Conservation (phyloP, 2,113 vertebrate genomes). For the Hoplias malabaricus region DNA sequence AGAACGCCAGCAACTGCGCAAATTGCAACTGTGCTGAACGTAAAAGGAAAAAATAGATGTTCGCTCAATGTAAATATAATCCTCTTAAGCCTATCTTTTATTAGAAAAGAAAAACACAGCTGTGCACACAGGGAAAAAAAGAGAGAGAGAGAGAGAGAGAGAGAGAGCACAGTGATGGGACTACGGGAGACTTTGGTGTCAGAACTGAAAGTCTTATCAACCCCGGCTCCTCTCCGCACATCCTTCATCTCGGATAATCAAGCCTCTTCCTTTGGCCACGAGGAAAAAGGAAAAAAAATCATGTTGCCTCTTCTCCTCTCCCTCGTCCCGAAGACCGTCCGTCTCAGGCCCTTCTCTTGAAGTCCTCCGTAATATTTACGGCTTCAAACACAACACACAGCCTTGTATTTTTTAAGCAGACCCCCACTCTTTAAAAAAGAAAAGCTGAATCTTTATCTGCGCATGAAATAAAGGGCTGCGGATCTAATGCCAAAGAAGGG, state of each 20-base stretch:
- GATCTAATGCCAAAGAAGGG: constrained; percentile 64
- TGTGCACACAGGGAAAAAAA: not conserved
- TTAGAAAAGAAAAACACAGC: not conserved
- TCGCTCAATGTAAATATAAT: not conserved
- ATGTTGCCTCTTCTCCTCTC: constrained; percentile 71
- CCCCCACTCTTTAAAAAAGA: constrained; percentile 72
- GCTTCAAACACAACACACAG: constrained; percentile 73
- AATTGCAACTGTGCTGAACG: not conserved
- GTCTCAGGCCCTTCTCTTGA: constrained; percentile 70
- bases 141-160: constrained; percentile 53
- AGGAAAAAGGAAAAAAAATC: constrained; percentile 71
- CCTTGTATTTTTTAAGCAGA: constrained; percentile 60
- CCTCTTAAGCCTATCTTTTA: not conserved
- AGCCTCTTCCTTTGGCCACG: constrained; percentile 71
- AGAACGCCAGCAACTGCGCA: not conserved
- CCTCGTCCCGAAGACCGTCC: constrained; percentile 73
- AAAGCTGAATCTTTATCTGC: constrained; percentile 71
- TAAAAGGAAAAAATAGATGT: not conserved
- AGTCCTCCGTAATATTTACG: constrained; percentile 75
- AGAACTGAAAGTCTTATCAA: constrained; percentile 74
- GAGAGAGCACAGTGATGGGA: constrained; percentile 61
- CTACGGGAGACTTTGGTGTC: constrained; percentile 63
- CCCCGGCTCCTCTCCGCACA: constrained; percentile 68
- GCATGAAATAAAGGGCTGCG: constrained; percentile 70
- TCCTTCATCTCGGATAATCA: constrained; percentile 77